Percentiles rank a stretch among this genome's conserved stretches.
Evolutionary conservation across 2,888 invertebrate genomes (phyloP).

Genomic region (Notodonta ziczac): DNA sequence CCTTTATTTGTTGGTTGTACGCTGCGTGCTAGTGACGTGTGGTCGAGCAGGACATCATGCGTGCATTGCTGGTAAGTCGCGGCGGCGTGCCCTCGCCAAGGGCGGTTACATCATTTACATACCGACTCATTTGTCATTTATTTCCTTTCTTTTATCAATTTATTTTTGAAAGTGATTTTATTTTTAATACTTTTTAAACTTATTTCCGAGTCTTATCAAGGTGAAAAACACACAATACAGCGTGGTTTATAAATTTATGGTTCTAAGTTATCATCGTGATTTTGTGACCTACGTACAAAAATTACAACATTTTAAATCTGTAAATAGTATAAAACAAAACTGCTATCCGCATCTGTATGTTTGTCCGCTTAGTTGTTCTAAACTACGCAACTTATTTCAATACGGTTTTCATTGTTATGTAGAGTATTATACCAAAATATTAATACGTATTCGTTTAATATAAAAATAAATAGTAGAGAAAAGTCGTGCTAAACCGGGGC

Average conservation of each 20-base stretch:
- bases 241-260: no score
- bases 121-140: conserved; percentile 27
- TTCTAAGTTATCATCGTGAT: neutral
- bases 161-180: conserved; percentile 16
- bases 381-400: no score
- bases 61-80: conserved; percentile 76
- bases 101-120: conserved; percentile 47
- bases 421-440: no score
- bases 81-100: conserved; percentile 49
- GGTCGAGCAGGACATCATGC: conserved; percentile 72
- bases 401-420: no score
- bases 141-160: conserved; percentile 13
- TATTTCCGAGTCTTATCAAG: conserved; percentile 30
- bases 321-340: no score
- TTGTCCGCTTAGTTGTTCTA: no score
- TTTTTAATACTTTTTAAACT: conserved; percentile 9
- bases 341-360: no score
- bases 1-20: conserved; percentile 82
- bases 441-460: no score
- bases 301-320: neutral
- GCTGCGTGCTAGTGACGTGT: conserved; percentile 77
- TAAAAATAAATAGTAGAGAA: no score
- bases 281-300: neutral
- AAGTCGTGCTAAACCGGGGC: no score
- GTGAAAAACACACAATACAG: conserved; percentile 17